Conservation (phyloP, 2,113 vertebrate species). For the Orientallactaga bullata region DNA sequence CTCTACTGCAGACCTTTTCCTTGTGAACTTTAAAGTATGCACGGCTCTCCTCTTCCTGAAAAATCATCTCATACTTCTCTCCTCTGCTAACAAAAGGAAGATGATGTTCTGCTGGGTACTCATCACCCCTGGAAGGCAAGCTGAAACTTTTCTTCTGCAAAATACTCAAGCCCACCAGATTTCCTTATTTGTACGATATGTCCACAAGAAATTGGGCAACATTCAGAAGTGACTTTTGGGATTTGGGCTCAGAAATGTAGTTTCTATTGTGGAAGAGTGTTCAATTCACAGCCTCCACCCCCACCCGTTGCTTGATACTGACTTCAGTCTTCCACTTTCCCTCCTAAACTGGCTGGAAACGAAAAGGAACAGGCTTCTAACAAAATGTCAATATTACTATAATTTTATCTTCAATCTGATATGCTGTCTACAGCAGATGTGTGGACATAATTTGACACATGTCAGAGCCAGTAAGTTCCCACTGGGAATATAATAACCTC, state of each 20-base stretch:
- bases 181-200: neutral
- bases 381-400: conserved; percentile 36
- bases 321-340: neutral
- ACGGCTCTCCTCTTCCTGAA: neutral
- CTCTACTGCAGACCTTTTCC: neutral
- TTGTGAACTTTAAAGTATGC: neutral
- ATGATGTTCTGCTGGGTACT: conserved; percentile 28
- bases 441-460: neutral
- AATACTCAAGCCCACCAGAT: neutral
- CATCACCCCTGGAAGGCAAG: neutral
- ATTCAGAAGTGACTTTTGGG: neutral
- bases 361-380: neutral
- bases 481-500: neutral
- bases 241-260: neutral
- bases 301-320: neutral
- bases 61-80: neutral
- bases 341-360: neutral
- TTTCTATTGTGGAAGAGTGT: neutral
- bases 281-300: neutral
- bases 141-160: neutral
- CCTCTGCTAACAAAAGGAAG: neutral
- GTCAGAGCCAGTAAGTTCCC: neutral
- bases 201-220: neutral
- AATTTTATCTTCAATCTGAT: conserved; percentile 6
- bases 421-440: neutral